Conservation (phyloP, 2,797 vertebrate species). For the Spatula clypeata region DNA sequence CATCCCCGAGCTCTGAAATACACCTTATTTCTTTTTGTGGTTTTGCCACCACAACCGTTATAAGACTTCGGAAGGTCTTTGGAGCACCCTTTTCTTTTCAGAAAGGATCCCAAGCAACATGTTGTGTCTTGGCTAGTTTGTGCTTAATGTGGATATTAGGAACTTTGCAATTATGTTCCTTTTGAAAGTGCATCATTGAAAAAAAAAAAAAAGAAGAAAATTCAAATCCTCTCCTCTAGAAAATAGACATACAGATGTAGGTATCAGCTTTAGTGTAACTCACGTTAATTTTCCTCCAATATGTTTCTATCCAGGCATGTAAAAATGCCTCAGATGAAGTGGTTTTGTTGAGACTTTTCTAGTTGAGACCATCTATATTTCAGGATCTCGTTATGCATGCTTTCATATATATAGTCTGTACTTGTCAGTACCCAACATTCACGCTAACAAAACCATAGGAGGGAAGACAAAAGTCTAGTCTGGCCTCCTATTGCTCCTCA, state of each 20-base stretch:
- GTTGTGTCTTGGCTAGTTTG: not conserved
- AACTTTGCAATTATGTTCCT: not conserved
- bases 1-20: not conserved
- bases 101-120: not conserved
- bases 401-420: rapidly evolving
- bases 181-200: not conserved
- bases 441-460: not conserved
- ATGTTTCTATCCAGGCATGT: not conserved
- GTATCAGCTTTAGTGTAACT: not conserved
- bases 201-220: not conserved
- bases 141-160: not conserved
- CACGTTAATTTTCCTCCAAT: not conserved
- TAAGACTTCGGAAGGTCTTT: not conserved
- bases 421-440: not conserved
- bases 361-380: not conserved
- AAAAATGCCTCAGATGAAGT: not conserved
- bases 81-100: not conserved
- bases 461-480: not conserved
- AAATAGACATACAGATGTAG: not conserved
- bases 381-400: not conserved
- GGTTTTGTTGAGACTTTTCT: not conserved
- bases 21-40: rapidly evolving
- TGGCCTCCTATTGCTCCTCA: not conserved
- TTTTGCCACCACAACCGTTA: not conserved
- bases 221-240: not conserved